Evolutionary conservation across 2,797 vertebrate species (phyloP), one percentile per base, ranked within the genome.

Genomic region (Leontocebus nigricollis): DNA sequence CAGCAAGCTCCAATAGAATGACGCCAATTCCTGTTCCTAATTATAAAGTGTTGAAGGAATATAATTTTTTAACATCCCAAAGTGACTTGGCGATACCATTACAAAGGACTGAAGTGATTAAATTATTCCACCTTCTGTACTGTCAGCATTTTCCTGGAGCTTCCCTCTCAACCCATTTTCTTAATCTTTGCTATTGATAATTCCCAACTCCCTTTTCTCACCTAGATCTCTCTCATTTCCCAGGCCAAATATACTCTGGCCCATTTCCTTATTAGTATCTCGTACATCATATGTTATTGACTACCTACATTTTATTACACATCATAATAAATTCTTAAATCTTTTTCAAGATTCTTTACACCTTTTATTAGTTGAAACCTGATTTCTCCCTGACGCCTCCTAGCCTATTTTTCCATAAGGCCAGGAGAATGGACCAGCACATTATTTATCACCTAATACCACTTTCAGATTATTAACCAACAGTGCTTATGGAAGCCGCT

Each of bases 31-130:
- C n/a, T 75, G 46, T 52, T 95, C 73, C 90, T 93, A 93, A 90
- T 93, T 93, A 81, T 61, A 87, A 93, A 83, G 73, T 52, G 81
- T 55, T 88, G 79, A 90, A 95, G 72, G 77, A 79, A 73, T 72
- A 64, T 12, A 82, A 85, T 67, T 83, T 96, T 93, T 86, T 55
- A 85, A 80, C 61, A 90, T 46, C 44, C 41, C 50, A 14, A 79
- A 96, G 12, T 80, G 81, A 79, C 73, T 22, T 52, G 41, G 36
- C 7, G 73, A 55, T n/a, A 52, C 50, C n/a, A 67, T 50, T 55
- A 10, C 0, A 3, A 90, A 92, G 24, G 59, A 39, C 8, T 61
- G 72, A 88, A 70, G 84, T 82, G 36, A 75, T 59, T 70, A 57
- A 67, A 75, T 73, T 27, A 46, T 36, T 15, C 26, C 33, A 48